Base-by-base conservation (phyloP, 2,113 vertebrate species). In the Picathartes gymnocephalus region DNA sequence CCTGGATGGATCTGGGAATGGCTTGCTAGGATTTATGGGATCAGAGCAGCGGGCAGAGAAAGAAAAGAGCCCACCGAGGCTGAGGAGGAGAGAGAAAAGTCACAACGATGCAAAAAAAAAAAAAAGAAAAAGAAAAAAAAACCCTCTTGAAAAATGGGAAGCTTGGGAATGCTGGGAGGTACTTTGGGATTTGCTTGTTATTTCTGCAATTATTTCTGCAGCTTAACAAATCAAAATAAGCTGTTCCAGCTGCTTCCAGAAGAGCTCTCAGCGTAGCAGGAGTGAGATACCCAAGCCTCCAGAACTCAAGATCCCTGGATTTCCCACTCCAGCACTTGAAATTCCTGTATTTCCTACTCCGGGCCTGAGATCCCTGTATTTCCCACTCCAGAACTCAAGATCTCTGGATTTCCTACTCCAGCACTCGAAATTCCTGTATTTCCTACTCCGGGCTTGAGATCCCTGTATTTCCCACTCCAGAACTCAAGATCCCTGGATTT, bases 221-320 rank as follows among this genome's bases (percentile, higher is more conserved):
- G 71, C 77, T 45, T 15, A 40, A 23, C 45, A 40, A 85, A 50
- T 45, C 77, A 56, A 56, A 60, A 2, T 5, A 19, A 35, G 30
- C 11, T 51, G 33, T 37, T 56, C 3, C 15, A 15, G 16, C 30
- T 45, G 16, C 27, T 66, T 57, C 68, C 58, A 66, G 28, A 18
- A 23, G 62, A 76, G 51, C 62, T 74, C 56, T 70, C 81, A 44
- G 21, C 40, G 4, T 35, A 6, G 37, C 57, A 56, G 57, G 20
- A 56, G 20, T 0, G 33, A 40, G 33, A 12, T 25, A 19, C 16
- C 70, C 4, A 2, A 1, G 35, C n/a, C 13, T 3, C 40, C 4
- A 19, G 39, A 1, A n/a, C 10, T 50, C 1, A 1, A 54, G 19
- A 10, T 6, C 4, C 35, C 31, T 13, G 54, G 3, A 10, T 61